phyloP scores from a whole-genome alignment of 1,140 invertebrate genomes.

The Heliconius hermathena region DNA sequence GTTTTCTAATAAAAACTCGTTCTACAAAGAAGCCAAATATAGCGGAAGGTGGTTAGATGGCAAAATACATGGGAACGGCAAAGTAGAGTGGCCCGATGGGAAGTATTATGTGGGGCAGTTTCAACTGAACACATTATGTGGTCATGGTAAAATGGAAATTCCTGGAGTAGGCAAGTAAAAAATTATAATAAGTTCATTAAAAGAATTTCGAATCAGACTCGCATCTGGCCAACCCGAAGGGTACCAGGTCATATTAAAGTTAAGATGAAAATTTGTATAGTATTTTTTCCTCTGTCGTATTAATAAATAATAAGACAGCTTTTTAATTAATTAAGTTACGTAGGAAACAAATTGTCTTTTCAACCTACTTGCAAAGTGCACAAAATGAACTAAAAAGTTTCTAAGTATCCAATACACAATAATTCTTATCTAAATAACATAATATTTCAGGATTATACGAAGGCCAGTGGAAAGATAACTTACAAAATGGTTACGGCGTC shows the following conservation, averaged over 20 bases:
- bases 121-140: conserved; percentile 88
- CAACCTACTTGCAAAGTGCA: too few relatives aligned
- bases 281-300: too few relatives aligned
- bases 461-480: conserved; percentile 92
- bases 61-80: conserved; percentile 91
- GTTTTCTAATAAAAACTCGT: conserved; percentile 86
- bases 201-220: background rate
- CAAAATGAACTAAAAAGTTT: too few relatives aligned
- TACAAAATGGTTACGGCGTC: conserved; percentile 90
- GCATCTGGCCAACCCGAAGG: too few relatives aligned
- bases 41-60: conserved; percentile 89
- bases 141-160: conserved; percentile 87
- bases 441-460: conserved; percentile 85
- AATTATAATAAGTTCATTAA: background rate
- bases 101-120: conserved; percentile 90
- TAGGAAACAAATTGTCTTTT: too few relatives aligned
- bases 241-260: too few relatives aligned
- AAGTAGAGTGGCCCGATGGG: conserved; percentile 91
- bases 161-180: conserved; percentile 79
- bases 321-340: too few relatives aligned
- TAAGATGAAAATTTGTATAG: too few relatives aligned
- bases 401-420: too few relatives aligned
- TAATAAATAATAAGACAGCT: too few relatives aligned
- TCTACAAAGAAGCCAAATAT: conserved; percentile 91
- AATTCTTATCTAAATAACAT: background rate